A percentile compares a stretch with the other conserved stretches of the same genome.
phyloP scores from a whole-genome alignment of 2,888 invertebrate species.

The Proisotoma minuta region DNA sequence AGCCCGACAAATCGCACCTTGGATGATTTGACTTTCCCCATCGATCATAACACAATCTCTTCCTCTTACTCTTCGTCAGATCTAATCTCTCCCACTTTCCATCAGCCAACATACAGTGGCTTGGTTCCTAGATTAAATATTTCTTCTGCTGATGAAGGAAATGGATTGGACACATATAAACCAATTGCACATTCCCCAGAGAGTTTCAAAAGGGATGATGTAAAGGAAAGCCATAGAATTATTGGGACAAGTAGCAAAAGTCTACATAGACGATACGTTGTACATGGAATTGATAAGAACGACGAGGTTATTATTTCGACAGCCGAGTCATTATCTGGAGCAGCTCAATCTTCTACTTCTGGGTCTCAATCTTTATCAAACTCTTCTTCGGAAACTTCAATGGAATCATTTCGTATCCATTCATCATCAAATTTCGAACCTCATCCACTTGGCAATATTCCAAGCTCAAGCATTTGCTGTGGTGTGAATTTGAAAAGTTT shows the following conservation, averaged over 20 bases:
- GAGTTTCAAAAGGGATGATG: neutral
- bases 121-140: slow-evolving; percentile 36
- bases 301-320: slow-evolving; percentile 39
- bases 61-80: slow-evolving; percentile 7
- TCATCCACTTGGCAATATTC: slow-evolving; percentile 19
- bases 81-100: neutral
- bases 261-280: slow-evolving; percentile 31
- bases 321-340: slow-evolving; percentile 33
- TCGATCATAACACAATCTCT: neutral
- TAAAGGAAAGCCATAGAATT: neutral
- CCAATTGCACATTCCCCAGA: neutral
- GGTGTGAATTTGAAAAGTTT: slow-evolving; percentile 36
- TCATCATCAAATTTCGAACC: slow-evolving; percentile 27
- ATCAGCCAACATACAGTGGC: neutral
- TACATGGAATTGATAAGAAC: slow-evolving; percentile 35
- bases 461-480: slow-evolving; percentile 38
- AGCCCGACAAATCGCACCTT: neutral
- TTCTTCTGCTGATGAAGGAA: slow-evolving; percentile 27
- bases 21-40: neutral
- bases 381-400: slow-evolving; percentile 32
- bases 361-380: slow-evolving; percentile 7
- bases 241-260: slow-evolving; percentile 23
- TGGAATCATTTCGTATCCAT: slow-evolving; percentile 38
- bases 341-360: slow-evolving; percentile 27
- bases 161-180: slow-evolving; percentile 13